A percentile compares a stretch with the other conserved stretches of the same genome.
Evolutionary conservation across 2,113 vertebrate species (phyloP).

Genomic region (Typhlomys cinereus): DNA sequence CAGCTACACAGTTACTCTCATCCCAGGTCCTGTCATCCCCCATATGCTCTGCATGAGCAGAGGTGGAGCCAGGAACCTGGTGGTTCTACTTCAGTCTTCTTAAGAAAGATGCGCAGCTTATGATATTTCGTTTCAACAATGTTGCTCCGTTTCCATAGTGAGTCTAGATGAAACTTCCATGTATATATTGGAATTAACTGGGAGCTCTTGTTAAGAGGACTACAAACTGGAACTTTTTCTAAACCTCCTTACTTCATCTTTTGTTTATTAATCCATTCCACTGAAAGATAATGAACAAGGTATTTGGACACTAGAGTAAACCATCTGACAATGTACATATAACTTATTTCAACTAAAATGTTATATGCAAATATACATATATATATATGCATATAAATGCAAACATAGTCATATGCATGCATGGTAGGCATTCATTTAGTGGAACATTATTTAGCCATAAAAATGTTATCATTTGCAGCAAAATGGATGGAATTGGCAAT

Average conservation of each 20-base stretch:
- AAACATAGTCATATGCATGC: too few species aligned
- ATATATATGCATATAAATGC: too few species aligned
- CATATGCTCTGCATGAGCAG: neutral
- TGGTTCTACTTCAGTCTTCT: neutral
- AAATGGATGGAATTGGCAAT: neutral
- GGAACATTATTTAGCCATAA: neutral
- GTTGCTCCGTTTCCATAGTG: neutral
- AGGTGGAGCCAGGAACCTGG: neutral
- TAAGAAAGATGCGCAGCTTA: neutral
- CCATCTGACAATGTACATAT: neutral
- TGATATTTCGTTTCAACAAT: neutral
- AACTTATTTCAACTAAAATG: neutral
- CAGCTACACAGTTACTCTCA: neutral
- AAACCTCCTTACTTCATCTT: neutral
- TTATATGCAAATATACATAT: neutral
- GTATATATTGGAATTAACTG: neutral
- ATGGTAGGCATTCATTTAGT: neutral
- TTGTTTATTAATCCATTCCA: conserved; percentile 11
- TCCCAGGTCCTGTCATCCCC: neutral
- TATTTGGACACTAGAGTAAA: conserved; percentile 1
- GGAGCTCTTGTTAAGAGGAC: neutral
- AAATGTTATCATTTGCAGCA: neutral
- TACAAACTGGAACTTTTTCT: neutral
- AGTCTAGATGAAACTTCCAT: neutral
- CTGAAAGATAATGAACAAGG: conserved; percentile 10